Percentiles rank a stretch among this genome's conserved stretches.
Conservation (phyloP, 2,888 invertebrate genomes). For the Thysanoteuthis rhombus region DNA sequence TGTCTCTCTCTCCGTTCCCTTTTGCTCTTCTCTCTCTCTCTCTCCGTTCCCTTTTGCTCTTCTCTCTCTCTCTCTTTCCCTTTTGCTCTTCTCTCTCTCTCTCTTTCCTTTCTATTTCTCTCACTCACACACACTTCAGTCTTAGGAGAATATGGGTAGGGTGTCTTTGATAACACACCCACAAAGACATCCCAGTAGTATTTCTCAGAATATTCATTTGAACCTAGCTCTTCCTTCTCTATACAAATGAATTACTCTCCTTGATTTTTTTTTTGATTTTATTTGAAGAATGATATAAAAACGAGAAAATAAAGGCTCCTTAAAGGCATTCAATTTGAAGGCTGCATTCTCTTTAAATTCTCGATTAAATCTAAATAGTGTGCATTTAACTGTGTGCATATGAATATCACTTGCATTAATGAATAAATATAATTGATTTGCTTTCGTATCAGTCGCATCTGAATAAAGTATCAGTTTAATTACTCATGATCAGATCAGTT, state of each 20-base stretch:
- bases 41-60: background rate
- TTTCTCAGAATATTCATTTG: background rate
- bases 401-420: background rate
- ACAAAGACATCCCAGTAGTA: background rate
- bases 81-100: background rate
- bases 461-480: background rate
- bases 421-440: background rate
- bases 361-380: background rate
- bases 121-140: too few species aligned
- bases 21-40: background rate
- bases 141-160: background rate
- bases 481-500: background rate
- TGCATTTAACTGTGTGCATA: background rate
- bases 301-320: background rate
- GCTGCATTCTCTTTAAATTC: background rate
- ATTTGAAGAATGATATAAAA: background rate
- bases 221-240: background rate
- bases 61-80: background rate
- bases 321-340: background rate
- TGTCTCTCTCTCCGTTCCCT: background rate
- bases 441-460: background rate
- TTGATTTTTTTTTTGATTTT: background rate
- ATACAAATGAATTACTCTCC: background rate
- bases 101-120: background rate
- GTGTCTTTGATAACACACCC: background rate